These are phyloP conservation scores for Oreortyx pictus DNA, from an alignment of 2,797 vertebrate genomes.

Conservation along the genomic window DNA sequence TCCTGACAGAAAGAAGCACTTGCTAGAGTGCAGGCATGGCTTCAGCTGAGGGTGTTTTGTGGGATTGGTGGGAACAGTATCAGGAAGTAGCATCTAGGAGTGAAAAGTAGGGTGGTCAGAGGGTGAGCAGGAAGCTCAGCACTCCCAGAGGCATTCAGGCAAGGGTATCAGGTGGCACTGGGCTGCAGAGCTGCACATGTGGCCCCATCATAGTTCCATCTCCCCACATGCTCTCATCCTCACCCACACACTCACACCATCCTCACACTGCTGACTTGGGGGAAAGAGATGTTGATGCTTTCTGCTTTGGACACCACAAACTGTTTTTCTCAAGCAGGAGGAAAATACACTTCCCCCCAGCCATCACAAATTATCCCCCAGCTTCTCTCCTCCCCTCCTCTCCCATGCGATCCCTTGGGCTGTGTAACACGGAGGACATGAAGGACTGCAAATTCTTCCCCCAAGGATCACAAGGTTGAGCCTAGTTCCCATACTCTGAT, in stretches of 20 bases:
- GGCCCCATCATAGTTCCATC: not conserved
- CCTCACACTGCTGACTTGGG: slow-evolving; percentile 52
- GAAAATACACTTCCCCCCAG: slow-evolving; percentile 50
- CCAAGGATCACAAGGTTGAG: not conserved
- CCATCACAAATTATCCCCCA: not conserved
- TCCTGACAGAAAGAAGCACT: not conserved
- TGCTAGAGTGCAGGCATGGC: rapidly evolving
- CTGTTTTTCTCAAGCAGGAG: slow-evolving; percentile 47
- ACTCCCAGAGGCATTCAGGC: rapidly evolving
- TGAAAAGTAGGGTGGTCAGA: not conserved
- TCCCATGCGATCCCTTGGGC: not conserved
- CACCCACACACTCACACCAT: slow-evolving; percentile 66
- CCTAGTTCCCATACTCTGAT: not conserved
- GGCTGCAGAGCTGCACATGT: rapidly evolving
- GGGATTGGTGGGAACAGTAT: not conserved
- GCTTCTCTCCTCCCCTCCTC: not conserved
- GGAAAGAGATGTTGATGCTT: slow-evolving; percentile 54
- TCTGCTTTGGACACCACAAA: slow-evolving; percentile 64
- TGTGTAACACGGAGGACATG: not conserved
- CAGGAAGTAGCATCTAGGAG: not conserved
- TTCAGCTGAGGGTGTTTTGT: not conserved
- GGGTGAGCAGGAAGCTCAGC: rapidly evolving
- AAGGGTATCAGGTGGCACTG: rapidly evolving
- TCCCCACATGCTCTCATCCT: not conserved
- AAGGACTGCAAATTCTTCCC: not conserved